Base-by-base conservation (phyloP, 2,113 vertebrate genomes). In the Toxostoma redivivum region DNA sequence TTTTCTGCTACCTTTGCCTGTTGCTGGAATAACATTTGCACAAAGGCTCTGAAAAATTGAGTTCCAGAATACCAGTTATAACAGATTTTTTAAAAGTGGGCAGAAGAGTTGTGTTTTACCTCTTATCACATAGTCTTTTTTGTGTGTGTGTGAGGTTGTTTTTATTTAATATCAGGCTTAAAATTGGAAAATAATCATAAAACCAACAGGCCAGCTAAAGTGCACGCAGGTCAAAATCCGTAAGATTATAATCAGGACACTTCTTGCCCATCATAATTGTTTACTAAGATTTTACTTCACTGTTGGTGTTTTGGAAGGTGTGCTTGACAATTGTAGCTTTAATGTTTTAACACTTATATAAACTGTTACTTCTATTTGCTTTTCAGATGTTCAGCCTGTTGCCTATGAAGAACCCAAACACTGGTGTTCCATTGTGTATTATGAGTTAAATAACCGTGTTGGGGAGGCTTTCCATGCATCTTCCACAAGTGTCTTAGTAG, bases 341-440 rank as follows among this genome's bases (percentile, higher is more conserved):
- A 11, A 8, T 69, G 47, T 62, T 90, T 53, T 50, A 66, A 66
- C 23, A 7, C 24, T 31, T 37, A 5, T 1, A 0, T 81, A 25
- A 90, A 74, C 42, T 37, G 24, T 3, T 33, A 1, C 27, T 91
- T 83, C 21, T 11, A 0, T 92, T 81, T 94, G 53, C 33, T 97
- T 97, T 97, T 37, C 97, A 99, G 99, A 99, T 97, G 99, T 99
- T 79, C 99, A 99, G 54, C 99, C 99, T 19, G 99, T 99, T 96
- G 99, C 99, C 95, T 99, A 99, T 56, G 98, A 99, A 91, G 99
- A 99, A 71, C 99, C 99, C 50, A 99, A 98, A 88, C 99, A 99
- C 97, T 99, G 99, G 99, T 99, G 99, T 98, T 99, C 99, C n/a
- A 99, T 99, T 81, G 99, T 99, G 87, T 99, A 99, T 98, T 99